Conservation (phyloP, 1,140 invertebrate species). For the Meloidogyne chitwoodi region DNA sequence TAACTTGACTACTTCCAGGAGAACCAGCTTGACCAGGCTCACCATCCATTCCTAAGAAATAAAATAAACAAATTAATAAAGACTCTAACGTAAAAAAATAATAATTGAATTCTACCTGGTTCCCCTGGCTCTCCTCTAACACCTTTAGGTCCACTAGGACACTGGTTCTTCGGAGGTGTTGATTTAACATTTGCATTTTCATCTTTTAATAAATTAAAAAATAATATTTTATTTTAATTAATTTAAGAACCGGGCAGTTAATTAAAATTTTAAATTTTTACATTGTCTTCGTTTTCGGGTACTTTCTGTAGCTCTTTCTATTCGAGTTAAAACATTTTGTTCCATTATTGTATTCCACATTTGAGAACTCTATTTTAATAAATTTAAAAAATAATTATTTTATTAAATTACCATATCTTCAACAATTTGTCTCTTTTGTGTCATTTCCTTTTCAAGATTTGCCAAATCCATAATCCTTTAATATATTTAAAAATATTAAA, state of each 20-base stretch:
- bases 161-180: background rate
- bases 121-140: conserved; percentile 15
- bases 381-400: background rate
- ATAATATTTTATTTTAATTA: background rate
- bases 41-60: conserved; percentile 2
- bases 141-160: conserved; percentile 18
- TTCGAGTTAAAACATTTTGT: conserved; percentile 8
- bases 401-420: conserved; percentile 1
- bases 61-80: background rate
- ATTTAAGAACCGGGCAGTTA: background rate
- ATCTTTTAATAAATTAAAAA: background rate
- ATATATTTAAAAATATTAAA: too few relatives aligned
- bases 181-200: background rate
- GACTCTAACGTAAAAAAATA: background rate
- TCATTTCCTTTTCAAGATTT: conserved; percentile 21
- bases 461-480: conserved; percentile 20
- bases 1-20: background rate
- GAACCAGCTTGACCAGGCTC: background rate
- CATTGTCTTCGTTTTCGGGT: conserved; percentile 19
- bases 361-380: conserved; percentile 2
- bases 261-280: background rate
- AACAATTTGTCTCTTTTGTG: conserved; percentile 21
- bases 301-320: background rate
- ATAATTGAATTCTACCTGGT: background rate
- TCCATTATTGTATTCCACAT: conserved; percentile 37